Evolutionary conservation across 2,888 invertebrate species (phyloP).

Genomic region (Pachydiplax longipennis): DNA sequence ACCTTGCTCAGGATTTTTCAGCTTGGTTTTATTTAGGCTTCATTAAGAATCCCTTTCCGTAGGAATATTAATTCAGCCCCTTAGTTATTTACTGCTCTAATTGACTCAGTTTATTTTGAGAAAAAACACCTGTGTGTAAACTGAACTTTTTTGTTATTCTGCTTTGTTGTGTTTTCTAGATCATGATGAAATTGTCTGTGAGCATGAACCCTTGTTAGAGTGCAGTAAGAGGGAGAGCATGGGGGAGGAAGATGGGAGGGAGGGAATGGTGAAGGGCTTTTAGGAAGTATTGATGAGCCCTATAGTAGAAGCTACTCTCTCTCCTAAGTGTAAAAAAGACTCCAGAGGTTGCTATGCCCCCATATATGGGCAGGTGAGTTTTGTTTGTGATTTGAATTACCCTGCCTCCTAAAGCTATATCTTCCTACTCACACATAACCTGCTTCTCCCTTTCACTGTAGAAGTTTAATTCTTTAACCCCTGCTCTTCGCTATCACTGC

Average conservation of each 20-base stretch:
- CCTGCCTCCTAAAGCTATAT: slow-evolving; percentile 16
- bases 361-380: slow-evolving; percentile 33
- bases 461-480: background rate
- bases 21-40: slow-evolving; percentile 23
- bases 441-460: slow-evolving; percentile 14
- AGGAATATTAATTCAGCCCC: slow-evolving; percentile 19
- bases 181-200: slow-evolving; percentile 54
- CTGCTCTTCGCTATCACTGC: background rate
- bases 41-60: background rate
- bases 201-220: slow-evolving; percentile 64
- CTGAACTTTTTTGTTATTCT: slow-evolving; percentile 48
- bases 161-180: slow-evolving; percentile 55
- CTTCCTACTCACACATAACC: background rate
- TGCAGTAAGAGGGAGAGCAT: slow-evolving; percentile 35
- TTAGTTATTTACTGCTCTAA: slow-evolving; percentile 36
- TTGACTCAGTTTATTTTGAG: slow-evolving; percentile 34
- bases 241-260: slow-evolving; percentile 24
- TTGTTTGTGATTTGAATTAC: slow-evolving; percentile 35
- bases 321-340: slow-evolving; percentile 30
- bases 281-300: slow-evolving; percentile 20
- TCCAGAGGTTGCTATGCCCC: slow-evolving; percentile 42
- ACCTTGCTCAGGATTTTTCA: background rate
- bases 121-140: slow-evolving; percentile 30
- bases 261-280: slow-evolving; percentile 33
- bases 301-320: slow-evolving; percentile 41